A percentile compares a stretch with the other conserved stretches of the same genome.
Evolutionary conservation across 1,140 invertebrate genomes (phyloP).

Genomic region (Drosophila jambulina): DNA sequence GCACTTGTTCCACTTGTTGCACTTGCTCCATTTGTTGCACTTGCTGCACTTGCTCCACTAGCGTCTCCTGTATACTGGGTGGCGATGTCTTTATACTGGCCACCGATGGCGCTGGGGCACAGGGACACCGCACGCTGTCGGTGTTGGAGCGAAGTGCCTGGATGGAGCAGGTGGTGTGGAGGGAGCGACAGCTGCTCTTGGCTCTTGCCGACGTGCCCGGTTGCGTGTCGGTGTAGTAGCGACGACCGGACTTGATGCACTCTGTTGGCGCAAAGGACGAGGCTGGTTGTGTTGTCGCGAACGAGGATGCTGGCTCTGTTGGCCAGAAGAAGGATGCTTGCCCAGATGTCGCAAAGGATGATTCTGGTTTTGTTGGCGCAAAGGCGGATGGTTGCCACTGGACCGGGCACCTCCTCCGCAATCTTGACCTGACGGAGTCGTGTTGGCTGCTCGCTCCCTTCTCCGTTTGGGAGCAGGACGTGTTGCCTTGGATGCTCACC

Average conservation of each 20-base stretch:
- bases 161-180: slow-evolving; percentile 18
- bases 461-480: neutral
- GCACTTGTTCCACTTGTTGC: too few species aligned
- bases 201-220: too few species aligned
- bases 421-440: neutral
- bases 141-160: slow-evolving; percentile 25
- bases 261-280: neutral
- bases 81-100: neutral
- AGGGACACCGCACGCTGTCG: slow-evolving; percentile 14
- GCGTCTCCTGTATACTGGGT: neutral
- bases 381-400: neutral
- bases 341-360: neutral
- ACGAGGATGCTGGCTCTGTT: neutral
- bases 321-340: neutral
- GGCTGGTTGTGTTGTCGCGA: neutral
- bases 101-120: slow-evolving; percentile 30
- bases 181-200: slow-evolving; percentile 10
- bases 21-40: too few species aligned
- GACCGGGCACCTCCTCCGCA: neutral
- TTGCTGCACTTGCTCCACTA: too few species aligned
- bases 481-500: neutral
- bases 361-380: neutral
- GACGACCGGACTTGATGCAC: neutral
- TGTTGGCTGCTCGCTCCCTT: neutral
- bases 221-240: slow-evolving; percentile 38